phyloP scores from a whole-genome alignment of 2,113 vertebrate genomes.

The Chaetodon auriga region DNA sequence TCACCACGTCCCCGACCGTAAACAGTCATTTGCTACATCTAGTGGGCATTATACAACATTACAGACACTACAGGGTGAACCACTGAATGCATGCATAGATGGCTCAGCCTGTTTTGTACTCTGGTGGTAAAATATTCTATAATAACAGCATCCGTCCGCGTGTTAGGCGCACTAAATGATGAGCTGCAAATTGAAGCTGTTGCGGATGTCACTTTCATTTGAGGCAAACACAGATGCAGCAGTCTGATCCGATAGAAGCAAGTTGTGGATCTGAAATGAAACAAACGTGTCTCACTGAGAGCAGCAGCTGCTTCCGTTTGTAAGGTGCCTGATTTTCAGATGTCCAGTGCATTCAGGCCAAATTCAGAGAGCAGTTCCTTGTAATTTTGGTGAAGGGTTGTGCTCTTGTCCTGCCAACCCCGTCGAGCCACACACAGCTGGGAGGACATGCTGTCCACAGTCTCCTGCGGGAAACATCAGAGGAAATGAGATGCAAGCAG shows the following conservation, averaged over 20 bases:
- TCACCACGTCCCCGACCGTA: neutral
- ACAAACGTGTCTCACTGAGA: constrained; percentile 23
- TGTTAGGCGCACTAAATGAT: neutral
- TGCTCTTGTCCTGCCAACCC: constrained; percentile 70
- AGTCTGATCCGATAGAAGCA: neutral
- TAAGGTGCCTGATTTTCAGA: constrained; percentile 44
- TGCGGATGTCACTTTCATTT: neutral
- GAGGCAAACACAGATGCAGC: neutral
- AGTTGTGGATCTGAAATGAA: neutral
- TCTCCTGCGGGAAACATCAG: constrained; percentile 70
- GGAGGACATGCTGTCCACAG: constrained; percentile 79
- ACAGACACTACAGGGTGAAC: constrained; percentile 37
- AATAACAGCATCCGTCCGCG: neutral
- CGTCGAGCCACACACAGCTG: constrained; percentile 71
- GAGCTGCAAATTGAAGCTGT: constrained; percentile 18
- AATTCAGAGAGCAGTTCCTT: constrained; percentile 81
- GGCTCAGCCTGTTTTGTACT: neutral
- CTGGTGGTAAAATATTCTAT: constrained; percentile 29
- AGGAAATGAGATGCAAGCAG: constrained; percentile 18
- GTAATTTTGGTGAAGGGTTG: constrained; percentile 61
- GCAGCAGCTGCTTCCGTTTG: neutral
- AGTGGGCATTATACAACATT: constrained; percentile 71
- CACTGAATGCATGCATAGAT: constrained; percentile 2
- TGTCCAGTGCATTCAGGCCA: constrained; percentile 79
- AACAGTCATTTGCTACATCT: constrained; percentile 74